Evolutionary conservation across 2,888 invertebrate genomes (phyloP), one percentile per base, ranked within the genome.

Genomic region (Selenia dentaria): DNA sequence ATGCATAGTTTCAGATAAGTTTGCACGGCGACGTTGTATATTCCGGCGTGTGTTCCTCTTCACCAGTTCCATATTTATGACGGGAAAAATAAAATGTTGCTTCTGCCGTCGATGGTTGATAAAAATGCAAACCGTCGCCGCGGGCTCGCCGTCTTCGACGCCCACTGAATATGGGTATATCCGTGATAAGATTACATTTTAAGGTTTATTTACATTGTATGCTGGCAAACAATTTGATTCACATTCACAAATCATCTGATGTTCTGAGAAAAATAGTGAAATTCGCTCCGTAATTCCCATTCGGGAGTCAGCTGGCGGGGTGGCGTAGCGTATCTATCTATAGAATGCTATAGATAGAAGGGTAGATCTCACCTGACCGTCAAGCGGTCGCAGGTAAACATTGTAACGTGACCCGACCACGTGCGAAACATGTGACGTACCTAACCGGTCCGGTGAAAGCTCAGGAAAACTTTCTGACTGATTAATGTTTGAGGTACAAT

Each of bases 1-100:
- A 87, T 88, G 87, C 87, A 88, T 87, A 83, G 83, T 83, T 84
- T 72, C 74, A 79, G 80, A 89, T 83, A 87, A 85, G 83, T 86
- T 85, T 84, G 78, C 80, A 83, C 80, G 75, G 79, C 78, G 80
- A 83, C 81, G 67, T 73, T 74, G 72, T 79, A 72, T 79, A 74
- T 78, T 68, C 70, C 70, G 67, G 70, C 74, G 72, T 80, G 79
- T 79, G 47, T 48, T 48, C 47, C 36, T 48, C 47, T 74, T 70
- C 72, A 74, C 73, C 65, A 74, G 82, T 79, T 87, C 75, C 83
- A 88, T 89, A 88, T 89, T 88, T 89, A 89, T 87, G 77, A 74
- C 83, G 83, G 80, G 86, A 81, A 86, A 80, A 85, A 86, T 85
- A 87, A 87, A 87, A 86, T 86, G 84, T 81, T 65, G 78, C 78